Base-by-base conservation (phyloP, 2,888 invertebrate genomes). In the Cryptosula pallasiana region DNA sequence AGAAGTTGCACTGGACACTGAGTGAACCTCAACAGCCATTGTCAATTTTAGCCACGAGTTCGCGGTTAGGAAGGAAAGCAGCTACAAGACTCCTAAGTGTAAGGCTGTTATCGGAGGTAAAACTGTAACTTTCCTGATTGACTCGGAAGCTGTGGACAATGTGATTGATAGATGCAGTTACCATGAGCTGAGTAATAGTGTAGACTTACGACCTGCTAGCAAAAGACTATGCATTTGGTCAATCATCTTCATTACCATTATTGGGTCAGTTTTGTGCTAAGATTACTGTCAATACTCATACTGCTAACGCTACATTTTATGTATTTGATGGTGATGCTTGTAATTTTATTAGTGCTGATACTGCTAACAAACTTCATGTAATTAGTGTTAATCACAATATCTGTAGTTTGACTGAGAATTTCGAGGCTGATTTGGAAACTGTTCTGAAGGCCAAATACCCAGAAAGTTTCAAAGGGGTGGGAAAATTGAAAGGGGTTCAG, bases 81-180 rank as follows among this genome's bases (percentile, higher is more conserved):
- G 57, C 57, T 57, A 57, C 25, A 57, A 57, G 25, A 57, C 57
- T n/a, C 57, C 57, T 25, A 57, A 25, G 57, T 57, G 57, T 57
- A 16, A 57, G 13, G 57, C 57, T 57, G 25, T 25, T 23, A 16
- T 57, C 5, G 57, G 57, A 23, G 57, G 57, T 57, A 57, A 57
- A 23, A 57, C 23, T 23, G 45, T 45, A 9, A 57, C 57, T 57
- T 57, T 57, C 5, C 25, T 57, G 25, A 57, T 57, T 16, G 57
- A 57, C 57, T 57, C 57, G 5, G 57, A 23, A 23, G 57, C 57
- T n/a, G 57, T 57, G 5, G 57, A 57, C 25, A 57, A 57, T 57
- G 25, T 57, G 5, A 57, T 57, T 57, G 57, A 57, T 23, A 57
- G n/a, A 57, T 25, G 25, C 25, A 25, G 23, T 23, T 57, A 57